Base-by-base conservation (phyloP, 2,797 vertebrate genomes). In the Bufotes viridis region DNA sequence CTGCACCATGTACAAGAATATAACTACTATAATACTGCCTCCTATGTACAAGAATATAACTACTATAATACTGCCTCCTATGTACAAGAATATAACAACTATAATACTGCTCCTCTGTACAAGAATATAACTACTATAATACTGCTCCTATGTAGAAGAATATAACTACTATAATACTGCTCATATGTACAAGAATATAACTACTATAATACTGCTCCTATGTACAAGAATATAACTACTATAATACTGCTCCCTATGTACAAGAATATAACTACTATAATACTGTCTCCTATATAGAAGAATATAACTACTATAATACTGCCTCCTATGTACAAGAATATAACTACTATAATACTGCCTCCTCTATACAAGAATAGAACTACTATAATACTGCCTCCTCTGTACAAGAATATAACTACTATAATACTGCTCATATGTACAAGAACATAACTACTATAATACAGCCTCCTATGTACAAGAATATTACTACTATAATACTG, bases 121-220 rank as follows among this genome's bases (percentile, higher is more conserved):
- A 80, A 61, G 53, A 51, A 80, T 58, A 80, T 51, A 26, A 24
- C 78, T 67, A 67, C 65, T 67, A 67, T 67, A 67, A 67, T 67
- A 67, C n/a, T 67, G n/a, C 63, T 20, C 15, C 58, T 60, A 60
- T 60, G 58, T 60, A 60, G 18, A 60, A 12, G 63, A 67, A 67
- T 67, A 24, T 67, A 67, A 67, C 63, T 24, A 67, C 63, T 67
- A 67, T 67, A 67, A 67, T 67, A 67, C 58, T 60, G 6, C n/a
- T 26, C 29, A 14, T 70, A 70, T 70, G 6, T 34, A 70, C 69
- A 34, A 34, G 26, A 70, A 10, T n/a, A 22, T 65, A 67, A 67
- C n/a, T 67, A 67, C 22, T 67, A 81, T 22, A 60, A 24, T 15
- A 24, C 53, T 58, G 29, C 22, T 18, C 57, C 49, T 55, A 55